A percentile compares a stretch with the other conserved stretches of the same genome.
phyloP scores from a whole-genome alignment of 1,140 invertebrate genomes.

The Idris sp. region DNA sequence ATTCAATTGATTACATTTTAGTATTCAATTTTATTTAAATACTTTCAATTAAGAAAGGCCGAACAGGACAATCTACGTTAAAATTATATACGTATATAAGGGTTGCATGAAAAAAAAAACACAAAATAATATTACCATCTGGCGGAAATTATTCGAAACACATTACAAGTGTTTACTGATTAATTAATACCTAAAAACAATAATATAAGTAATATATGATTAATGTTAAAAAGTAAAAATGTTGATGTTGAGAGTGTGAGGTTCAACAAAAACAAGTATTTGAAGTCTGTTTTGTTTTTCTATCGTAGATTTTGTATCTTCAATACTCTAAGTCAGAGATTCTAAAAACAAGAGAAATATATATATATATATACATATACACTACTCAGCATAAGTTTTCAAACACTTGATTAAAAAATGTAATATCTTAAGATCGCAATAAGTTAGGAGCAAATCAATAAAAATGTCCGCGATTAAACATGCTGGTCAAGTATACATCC shows the following conservation, averaged over 20 bases:
- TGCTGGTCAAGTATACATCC: too few relatives aligned
- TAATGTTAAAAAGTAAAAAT: slow-evolving; percentile 61
- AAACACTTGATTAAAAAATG: too few relatives aligned
- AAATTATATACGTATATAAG: slow-evolving; percentile 51
- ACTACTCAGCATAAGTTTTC: too few relatives aligned
- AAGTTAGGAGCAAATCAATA: too few relatives aligned
- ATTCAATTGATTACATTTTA: too few relatives aligned
- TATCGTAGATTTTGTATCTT: slow-evolving; percentile 79
- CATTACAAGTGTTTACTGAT: slow-evolving; percentile 48
- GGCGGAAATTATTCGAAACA: slow-evolving; percentile 43
- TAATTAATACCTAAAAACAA: slow-evolving; percentile 41
- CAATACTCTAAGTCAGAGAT: slow-evolving; percentile 76
- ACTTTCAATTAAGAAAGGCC: slow-evolving; percentile 53
- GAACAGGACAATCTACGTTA: slow-evolving; percentile 74
- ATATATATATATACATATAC: too few relatives aligned
- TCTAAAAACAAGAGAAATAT: too few relatives aligned
- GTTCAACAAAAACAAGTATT: slow-evolving; percentile 68
- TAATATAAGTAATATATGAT: slow-evolving; percentile 52
- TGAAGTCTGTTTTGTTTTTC: slow-evolving; percentile 76
- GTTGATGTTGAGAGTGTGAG: slow-evolving; percentile 74
- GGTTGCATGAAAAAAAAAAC: slow-evolving; percentile 51
- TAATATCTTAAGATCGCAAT: too few relatives aligned
- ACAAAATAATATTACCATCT: slow-evolving; percentile 45
- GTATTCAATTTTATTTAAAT: too few relatives aligned
- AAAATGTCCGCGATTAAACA: too few relatives aligned